A percentile compares a stretch with the other conserved stretches of the same genome.
Evolutionary conservation across 2,797 vertebrate species (phyloP).

Genomic region (Monodelphis domestica): DNA sequence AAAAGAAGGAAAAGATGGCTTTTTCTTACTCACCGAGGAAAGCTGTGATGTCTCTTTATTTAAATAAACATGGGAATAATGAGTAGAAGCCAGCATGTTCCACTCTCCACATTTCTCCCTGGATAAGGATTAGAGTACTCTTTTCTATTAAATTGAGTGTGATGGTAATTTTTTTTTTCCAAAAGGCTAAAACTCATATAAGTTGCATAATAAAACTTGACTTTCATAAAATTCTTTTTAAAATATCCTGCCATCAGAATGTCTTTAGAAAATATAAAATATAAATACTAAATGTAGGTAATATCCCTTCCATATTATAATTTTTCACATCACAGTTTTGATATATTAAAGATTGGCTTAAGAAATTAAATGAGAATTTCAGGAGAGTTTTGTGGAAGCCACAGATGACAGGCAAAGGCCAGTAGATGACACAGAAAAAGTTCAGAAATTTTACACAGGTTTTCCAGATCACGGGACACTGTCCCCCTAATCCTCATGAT

Average conservation of each 20-base stretch:
- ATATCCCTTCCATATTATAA: not conserved
- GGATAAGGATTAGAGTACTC: slow-evolving; percentile 53
- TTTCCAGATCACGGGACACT: too few relatives aligned
- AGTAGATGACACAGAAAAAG: too few relatives aligned
- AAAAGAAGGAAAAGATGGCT: slow-evolving; percentile 36
- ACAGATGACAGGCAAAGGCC: too few relatives aligned
- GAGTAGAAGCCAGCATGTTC: slow-evolving; percentile 55
- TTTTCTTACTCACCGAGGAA: slow-evolving; percentile 48
- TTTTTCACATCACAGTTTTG: too few relatives aligned
- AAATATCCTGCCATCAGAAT: not conserved
- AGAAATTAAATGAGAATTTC: too few relatives aligned
- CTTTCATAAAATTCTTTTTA: not conserved
- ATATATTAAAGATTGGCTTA: too few relatives aligned
- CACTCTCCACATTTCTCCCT: slow-evolving; percentile 52
- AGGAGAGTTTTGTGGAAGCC: too few relatives aligned
- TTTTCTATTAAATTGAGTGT: slow-evolving; percentile 67
- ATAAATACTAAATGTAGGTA: not conserved
- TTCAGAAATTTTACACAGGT: too few relatives aligned
- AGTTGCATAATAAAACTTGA: slow-evolving; percentile 43
- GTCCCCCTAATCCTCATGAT: too few relatives aligned
- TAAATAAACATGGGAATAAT: slow-evolving; percentile 59
- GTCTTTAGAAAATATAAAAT: not conserved
- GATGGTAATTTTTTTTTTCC: too few relatives aligned
- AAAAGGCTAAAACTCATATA: slow-evolving; percentile 11
- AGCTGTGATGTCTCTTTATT: slow-evolving; percentile 40